Evolutionary conservation across 2,888 invertebrate species (phyloP).

Genomic region (Lasius fuliginosus): DNA sequence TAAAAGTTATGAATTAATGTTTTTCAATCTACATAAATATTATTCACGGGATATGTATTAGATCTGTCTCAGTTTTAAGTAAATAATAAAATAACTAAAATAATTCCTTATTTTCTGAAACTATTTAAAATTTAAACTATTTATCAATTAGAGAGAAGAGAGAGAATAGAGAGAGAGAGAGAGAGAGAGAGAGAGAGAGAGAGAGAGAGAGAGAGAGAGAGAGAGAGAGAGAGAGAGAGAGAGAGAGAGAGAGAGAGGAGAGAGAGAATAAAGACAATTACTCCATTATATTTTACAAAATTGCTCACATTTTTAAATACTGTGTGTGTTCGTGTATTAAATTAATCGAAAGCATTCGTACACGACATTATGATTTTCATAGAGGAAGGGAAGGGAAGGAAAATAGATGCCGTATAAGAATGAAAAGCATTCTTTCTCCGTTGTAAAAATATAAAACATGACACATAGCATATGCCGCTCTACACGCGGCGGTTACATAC

Average conservation of each 20-base stretch:
- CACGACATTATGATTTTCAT: conserved; percentile 13
- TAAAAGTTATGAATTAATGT: neutral
- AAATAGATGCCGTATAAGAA: conserved; percentile 23
- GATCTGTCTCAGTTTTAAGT: neutral
- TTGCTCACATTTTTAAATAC: neutral
- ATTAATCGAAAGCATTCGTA: conserved; percentile 32
- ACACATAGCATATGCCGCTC: conserved; percentile 40
- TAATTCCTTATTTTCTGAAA: neutral
- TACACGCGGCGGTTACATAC: conserved; percentile 40
- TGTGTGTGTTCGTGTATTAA: neutral
- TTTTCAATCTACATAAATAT: neutral
- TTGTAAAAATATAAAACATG: conserved; percentile 51
- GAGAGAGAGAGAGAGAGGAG: neutral
- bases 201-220: too few species aligned
- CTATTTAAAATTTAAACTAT: neutral
- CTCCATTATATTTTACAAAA: neutral
- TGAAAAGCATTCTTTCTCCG: conserved; percentile 37
- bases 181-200: neutral
- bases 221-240: neutral
- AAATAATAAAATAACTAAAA: neutral
- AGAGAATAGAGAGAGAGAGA: neutral
- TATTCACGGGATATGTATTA: neutral
- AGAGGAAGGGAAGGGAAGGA: neutral
- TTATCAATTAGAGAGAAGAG: neutral
- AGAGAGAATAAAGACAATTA: neutral